Evolutionary conservation across 2,113 vertebrate genomes (phyloP).

Genomic region (Guaruba guarouba): DNA sequence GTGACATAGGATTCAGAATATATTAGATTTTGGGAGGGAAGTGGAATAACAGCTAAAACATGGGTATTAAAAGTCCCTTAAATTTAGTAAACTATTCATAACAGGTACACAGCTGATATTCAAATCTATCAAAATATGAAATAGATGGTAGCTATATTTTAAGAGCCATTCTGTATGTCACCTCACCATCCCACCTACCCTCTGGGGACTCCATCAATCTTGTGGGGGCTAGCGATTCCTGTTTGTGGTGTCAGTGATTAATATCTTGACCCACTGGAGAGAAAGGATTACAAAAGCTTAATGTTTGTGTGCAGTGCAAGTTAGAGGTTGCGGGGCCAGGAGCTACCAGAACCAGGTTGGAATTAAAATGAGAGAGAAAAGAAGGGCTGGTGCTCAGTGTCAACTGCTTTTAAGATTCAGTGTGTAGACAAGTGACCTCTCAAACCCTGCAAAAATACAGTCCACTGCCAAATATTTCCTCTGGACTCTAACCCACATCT

Average conservation of each 20-base stretch:
- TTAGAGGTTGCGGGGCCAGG: not conserved
- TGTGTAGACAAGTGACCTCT: not conserved
- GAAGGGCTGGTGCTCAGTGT: not conserved
- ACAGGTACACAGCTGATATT: not conserved
- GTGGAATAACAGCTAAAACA: not conserved
- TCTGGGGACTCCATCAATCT: not conserved
- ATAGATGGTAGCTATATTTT: not conserved
- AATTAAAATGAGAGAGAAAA: not conserved
- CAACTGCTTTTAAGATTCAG: not conserved
- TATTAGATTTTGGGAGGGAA: not conserved
- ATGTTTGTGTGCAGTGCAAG: not conserved
- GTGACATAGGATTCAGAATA: not conserved
- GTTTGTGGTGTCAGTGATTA: not conserved
- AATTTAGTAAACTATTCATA: not conserved
- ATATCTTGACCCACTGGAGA: not conserved
- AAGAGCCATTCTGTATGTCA: not conserved
- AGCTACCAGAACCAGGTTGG: not conserved
- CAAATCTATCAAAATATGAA: not conserved
- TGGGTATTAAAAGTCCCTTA: not conserved
- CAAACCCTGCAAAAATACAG: not conserved
- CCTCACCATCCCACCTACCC: not conserved
- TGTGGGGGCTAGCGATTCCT: not conserved
- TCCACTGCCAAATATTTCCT: not conserved
- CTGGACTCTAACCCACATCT: not conserved
- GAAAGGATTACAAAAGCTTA: not conserved